Percentiles rank a stretch among this genome's conserved stretches.
phyloP scores from a whole-genome alignment of 1,140 invertebrate species.

The Reticulitermes speratus region DNA sequence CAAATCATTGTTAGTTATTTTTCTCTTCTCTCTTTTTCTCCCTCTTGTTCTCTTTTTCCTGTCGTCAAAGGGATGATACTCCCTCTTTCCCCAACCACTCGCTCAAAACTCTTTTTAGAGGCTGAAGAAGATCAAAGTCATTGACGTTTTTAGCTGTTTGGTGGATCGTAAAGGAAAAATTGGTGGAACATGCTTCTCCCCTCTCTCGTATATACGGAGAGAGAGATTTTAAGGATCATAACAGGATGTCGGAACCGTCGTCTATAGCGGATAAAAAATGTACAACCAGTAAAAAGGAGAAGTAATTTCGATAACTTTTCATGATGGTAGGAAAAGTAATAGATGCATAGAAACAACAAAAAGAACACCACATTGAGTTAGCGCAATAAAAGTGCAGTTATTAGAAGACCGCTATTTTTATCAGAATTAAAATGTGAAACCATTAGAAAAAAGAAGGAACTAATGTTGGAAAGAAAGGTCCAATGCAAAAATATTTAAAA shows the following conservation, averaged over 20 bases:
- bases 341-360: background rate
- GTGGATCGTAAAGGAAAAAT: constrained; percentile 18
- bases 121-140: constrained; percentile 10
- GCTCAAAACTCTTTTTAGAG: constrained; percentile 6
- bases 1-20: background rate
- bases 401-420: background rate
- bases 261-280: constrained; percentile 2
- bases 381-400: background rate
- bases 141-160: constrained; percentile 18
- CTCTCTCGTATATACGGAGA: background rate
- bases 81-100: background rate
- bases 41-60: background rate
- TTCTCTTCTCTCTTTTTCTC: background rate
- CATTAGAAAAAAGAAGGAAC: background rate
- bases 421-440: background rate
- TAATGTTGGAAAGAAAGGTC: no score
- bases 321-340: background rate
- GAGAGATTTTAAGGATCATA: constrained; percentile 13
- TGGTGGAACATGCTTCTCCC: background rate
- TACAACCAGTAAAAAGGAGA: constrained; percentile 7
- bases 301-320: background rate
- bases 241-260: background rate
- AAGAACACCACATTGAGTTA: background rate
- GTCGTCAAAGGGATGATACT: background rate
- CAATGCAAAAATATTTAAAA: no score